A percentile compares a stretch with the other conserved stretches of the same genome.
phyloP scores from a whole-genome alignment of 2,113 vertebrate genomes.

The Gallinago undulata region DNA sequence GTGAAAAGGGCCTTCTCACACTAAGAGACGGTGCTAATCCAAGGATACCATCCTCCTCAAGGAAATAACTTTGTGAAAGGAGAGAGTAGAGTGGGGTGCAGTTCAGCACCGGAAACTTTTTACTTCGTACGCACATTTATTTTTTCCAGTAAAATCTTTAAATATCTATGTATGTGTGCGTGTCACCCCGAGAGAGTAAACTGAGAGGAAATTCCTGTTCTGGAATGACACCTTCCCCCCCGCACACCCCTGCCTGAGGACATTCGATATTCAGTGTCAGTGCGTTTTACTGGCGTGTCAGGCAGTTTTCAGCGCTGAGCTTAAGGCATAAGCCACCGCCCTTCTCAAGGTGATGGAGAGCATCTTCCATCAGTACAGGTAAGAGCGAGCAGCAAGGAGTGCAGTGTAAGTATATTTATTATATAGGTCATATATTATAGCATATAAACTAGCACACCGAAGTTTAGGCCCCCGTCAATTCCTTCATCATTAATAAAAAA shows the following conservation, averaged over 20 bases:
- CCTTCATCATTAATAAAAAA: neutral
- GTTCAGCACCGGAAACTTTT: fast-evolving
- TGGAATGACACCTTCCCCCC: neutral
- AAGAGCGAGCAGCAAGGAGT: fast-evolving
- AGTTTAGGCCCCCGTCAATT: fast-evolving
- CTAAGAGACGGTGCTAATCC: neutral
- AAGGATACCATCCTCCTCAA: fast-evolving
- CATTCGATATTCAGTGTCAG: fast-evolving
- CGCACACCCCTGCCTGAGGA: too few species aligned
- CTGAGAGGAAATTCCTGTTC: neutral
- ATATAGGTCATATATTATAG: neutral
- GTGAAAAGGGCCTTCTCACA: neutral
- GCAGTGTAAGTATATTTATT: neutral
- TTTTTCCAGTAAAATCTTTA: neutral
- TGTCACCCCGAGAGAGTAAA: fast-evolving
- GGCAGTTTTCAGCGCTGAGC: fast-evolving
- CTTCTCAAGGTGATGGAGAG: neutral
- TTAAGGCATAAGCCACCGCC: neutral
- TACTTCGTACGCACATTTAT: fast-evolving
- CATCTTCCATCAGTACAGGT: too few species aligned
- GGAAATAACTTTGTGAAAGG: neutral
- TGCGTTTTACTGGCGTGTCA: fast-evolving
- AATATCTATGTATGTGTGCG: too few species aligned
- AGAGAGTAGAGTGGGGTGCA: fast-evolving
- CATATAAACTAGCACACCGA: fast-evolving